Evolutionary conservation across 2,113 vertebrate species (phyloP).

Genomic region (Oryzias curvinotus): DNA sequence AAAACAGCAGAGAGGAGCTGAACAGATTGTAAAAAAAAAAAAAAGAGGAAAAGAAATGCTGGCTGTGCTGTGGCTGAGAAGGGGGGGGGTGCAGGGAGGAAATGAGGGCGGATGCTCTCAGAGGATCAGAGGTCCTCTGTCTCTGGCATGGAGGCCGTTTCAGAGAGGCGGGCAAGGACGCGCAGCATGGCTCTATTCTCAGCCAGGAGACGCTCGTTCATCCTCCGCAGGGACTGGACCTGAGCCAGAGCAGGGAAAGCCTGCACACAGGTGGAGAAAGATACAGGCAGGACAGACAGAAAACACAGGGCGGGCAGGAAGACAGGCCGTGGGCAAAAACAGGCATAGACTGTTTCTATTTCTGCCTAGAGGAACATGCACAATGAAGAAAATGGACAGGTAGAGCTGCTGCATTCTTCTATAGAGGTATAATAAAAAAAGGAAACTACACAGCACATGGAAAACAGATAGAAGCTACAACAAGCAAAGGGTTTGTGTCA

Average conservation of each 20-base stretch:
- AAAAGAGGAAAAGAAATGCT: constrained; percentile 59
- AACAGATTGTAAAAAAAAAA: constrained; percentile 39
- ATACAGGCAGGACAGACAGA: constrained; percentile 31
- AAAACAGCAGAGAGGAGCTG: constrained; percentile 52
- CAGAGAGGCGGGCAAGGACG: constrained; percentile 86
- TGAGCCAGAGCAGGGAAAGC: constrained; percentile 90
- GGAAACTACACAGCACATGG: constrained; percentile 19
- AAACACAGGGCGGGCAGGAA: constrained; percentile 50
- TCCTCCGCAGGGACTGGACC: constrained; percentile 87
- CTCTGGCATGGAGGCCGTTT: constrained; percentile 83
- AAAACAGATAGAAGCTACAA: constrained; percentile 30
- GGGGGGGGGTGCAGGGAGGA: constrained; percentile 41
- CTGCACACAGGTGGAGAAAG: constrained; percentile 78
- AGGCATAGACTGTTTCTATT: constrained; percentile 11
- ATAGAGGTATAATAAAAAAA: constrained; percentile 19
- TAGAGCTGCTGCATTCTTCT: constrained; percentile 12
- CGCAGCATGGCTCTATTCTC: constrained; percentile 95
- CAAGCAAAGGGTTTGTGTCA: constrained; percentile 25
- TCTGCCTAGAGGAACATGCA: constrained; percentile 33
- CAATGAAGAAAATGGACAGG: constrained; percentile 20
- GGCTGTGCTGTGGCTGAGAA: constrained; percentile 65
- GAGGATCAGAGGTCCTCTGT: constrained; percentile 88
- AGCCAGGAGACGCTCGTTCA: constrained; percentile 89
- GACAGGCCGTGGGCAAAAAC: constrained; percentile 34
- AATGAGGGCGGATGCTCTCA: constrained; percentile 62